Evolutionary conservation across 1,140 invertebrate genomes (phyloP).

Genomic region (Drosophila busckii): DNA sequence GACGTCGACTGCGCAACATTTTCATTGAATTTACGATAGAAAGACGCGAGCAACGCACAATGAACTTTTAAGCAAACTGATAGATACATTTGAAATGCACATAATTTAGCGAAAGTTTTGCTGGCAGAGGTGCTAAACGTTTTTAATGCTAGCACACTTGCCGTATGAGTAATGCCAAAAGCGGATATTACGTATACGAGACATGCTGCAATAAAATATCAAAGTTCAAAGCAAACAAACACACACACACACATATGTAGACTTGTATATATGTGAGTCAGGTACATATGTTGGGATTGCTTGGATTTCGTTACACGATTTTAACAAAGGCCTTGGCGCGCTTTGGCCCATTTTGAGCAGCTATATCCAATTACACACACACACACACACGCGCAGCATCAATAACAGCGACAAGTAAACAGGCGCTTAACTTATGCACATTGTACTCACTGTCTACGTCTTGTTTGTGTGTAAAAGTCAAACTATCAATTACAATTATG

Average conservation of each 20-base stretch:
- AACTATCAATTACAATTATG: constrained; percentile 75
- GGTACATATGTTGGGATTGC: too few relatives aligned
- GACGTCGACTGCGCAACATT: constrained; percentile 40
- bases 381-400: constrained; percentile 29
- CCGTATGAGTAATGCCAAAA: constrained; percentile 53
- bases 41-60: constrained; percentile 40
- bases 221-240: constrained; percentile 28
- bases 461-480: constrained; percentile 44
- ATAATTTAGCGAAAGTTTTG: constrained; percentile 38
- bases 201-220: constrained; percentile 28
- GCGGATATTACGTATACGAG: constrained; percentile 37
- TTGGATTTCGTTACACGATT: constrained; percentile 16
- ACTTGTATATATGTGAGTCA: too few relatives aligned
- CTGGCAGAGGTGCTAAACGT: constrained; percentile 1
- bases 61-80: constrained; percentile 44
- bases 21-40: constrained; percentile 59
- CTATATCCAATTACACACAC: constrained; percentile 55
- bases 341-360: constrained; percentile 56
- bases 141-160: constrained; percentile 36
- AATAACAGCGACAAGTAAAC: constrained; percentile 35
- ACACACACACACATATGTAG: too few relatives aligned
- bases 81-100: constrained; percentile 53
- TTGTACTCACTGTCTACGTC: constrained; percentile 30
- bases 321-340: constrained; percentile 30
- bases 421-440: constrained; percentile 62